Evolutionary conservation across 1,140 invertebrate species (phyloP), one percentile per base, ranked within the genome.

Genomic region (Brachionus asplanchnoidis): DNA sequence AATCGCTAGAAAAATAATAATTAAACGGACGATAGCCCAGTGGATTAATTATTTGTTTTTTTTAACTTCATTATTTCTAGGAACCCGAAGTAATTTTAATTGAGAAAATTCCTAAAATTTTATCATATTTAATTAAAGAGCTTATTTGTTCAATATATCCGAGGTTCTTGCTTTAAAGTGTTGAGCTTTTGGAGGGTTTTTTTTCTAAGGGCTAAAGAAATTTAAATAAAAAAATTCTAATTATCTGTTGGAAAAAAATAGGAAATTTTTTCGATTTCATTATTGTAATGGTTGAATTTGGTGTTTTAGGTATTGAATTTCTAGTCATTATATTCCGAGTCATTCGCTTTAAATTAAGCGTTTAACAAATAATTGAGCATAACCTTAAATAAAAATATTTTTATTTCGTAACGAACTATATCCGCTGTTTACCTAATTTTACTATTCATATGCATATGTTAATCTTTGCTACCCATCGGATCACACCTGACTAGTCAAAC

Each of bases 331-430:
- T 60, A 60, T 60, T 60, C 53, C 40, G 40, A 73, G 68, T 73
- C 17, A 73, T 42, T 73, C 68, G 68, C 40, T 36, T 20, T 73
- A 42, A 73, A 73, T 73, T 40, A 73, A 73, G 68, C 28, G 28
- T 73, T 73, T 73, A 40, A 42, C 68, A 73, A 73, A 73, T 42
- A 73, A 73, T 73, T 42, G 68, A 73, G 68, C 68, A 73, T 73
- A 73, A 73, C 68, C 36, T 40, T 73, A 40, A 17, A 42, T 44
- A 11, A 40, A 40, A 40, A 40, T 73, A 40, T 73, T 73, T 44
- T 20, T 17, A 42, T 73, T 42, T 73, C 68, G 36, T 40, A 73
- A 73, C 68, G 68, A 32, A 73, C 68, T 17, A 73, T 73, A 42
- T 73, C 68, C 68, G 32, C 32, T 73, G 9, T 73, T 60, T 60